Evolutionary conservation across 2,113 vertebrate species (phyloP), one percentile per base, ranked within the genome.

Genomic region (Corythornis vintsioides): DNA sequence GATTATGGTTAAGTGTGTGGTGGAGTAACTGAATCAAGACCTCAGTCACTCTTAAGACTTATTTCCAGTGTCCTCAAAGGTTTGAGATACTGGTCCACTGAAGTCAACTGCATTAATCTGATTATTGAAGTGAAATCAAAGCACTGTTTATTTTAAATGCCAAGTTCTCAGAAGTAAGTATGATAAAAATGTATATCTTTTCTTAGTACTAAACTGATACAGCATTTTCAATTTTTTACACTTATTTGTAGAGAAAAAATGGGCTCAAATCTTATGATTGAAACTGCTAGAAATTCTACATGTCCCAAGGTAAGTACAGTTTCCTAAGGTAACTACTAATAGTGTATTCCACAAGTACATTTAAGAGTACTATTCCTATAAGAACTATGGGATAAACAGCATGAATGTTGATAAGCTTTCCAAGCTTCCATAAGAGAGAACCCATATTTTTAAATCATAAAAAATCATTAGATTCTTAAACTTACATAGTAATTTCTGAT

Each of bases 201-300:
- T 69, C 15, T 88, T 76, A 22, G 25, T 93, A 74, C 26, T 91
- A 47, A 89, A 85, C 50, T 84, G 45, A 78, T 75, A 14, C 8
- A 86, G 3, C 15, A 5, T 77, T 78, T 77, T 80, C 5, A 19
- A 18, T 85, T 57, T 90, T 95, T 91, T 57, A 38, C 60, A 48
- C 56, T 91, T 94, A 82, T 50, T 96, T 94, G 69, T 96, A 99
- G 99, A 96, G 99, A 99, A 94, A 98, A 97, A 97, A 98, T 99
- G 98, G 99, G 99, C 73, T 98, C 98, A 73, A 97, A 98, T 89
- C 97, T 99, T 80, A 96, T 99, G 98, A 98, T 99, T 92, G 98
- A 99, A 97, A 99, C 98, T 22, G 98, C 99, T 89, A 98, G 99
- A 97, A 98, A 99, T 96, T 97, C 98, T 14, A 97, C 94, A 61